Evolutionary conservation across 2,888 invertebrate genomes (phyloP).

Genomic region (Dasysyrphus tricinctus): DNA sequence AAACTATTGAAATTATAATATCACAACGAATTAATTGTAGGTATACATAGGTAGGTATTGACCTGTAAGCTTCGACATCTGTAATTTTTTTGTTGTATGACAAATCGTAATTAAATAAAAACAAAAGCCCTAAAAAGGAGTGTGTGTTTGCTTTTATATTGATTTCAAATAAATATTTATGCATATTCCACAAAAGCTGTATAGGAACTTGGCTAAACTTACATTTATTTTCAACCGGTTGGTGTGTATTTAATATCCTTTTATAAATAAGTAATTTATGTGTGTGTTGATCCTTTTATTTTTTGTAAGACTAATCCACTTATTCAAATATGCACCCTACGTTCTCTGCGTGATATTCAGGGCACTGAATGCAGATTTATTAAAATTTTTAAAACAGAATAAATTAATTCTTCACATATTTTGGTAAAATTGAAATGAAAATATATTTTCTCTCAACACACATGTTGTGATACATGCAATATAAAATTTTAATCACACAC

Average conservation of each 20-base stretch:
- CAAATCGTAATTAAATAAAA: background rate
- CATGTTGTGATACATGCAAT: background rate
- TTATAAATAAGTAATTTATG: conserved; percentile 8
- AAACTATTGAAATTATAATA: background rate
- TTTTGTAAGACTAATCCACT: conserved; percentile 17
- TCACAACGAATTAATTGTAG: too few relatives aligned
- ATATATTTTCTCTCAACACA: background rate
- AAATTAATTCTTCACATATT: background rate
- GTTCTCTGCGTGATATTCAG: conserved; percentile 10
- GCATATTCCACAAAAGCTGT: background rate
- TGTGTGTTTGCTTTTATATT: background rate
- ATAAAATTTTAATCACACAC: conserved; percentile 11
- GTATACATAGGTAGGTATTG: too few relatives aligned
- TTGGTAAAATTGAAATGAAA: background rate
- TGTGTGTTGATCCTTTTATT: background rate
- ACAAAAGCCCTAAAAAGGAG: background rate
- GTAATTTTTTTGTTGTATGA: background rate
- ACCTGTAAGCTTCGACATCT: background rate
- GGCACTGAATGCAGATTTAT: conserved; percentile 19
- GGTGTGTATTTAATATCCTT: conserved; percentile 13
- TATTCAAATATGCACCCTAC: conserved; percentile 7
- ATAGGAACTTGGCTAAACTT: conserved; percentile 21
- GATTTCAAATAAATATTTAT: background rate
- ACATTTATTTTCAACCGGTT: background rate
- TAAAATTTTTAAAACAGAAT: background rate